These are phyloP conservation scores for Cygnus olor DNA, from an alignment of 2,797 vertebrate species.

Conservation along the genomic window DNA sequence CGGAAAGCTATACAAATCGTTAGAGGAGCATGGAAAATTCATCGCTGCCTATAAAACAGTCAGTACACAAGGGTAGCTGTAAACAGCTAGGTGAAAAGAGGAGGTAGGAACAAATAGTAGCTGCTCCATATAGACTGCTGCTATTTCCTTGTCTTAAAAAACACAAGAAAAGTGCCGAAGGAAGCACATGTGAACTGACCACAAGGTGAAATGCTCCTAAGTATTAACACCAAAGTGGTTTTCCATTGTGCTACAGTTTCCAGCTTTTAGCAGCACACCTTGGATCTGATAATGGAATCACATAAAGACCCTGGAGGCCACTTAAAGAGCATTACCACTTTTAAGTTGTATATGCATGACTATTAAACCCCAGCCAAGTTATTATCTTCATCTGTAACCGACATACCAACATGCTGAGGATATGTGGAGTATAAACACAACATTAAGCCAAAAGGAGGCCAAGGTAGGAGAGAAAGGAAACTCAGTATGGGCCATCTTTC, in stretches of 20 bases:
- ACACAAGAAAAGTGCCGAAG: not conserved
- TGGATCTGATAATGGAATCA: not conserved
- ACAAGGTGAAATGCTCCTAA: not conserved
- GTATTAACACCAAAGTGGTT: not conserved
- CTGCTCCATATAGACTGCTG: not conserved
- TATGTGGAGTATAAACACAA: accelerated
- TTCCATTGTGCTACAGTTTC: not conserved
- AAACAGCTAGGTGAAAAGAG: conserved; percentile 2
- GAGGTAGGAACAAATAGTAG: not conserved
- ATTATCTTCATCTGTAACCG: not conserved
- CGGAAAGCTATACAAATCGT: conserved; percentile 14
- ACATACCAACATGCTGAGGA: not conserved
- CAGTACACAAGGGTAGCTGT: not conserved
- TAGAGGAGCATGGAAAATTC: conserved; percentile 35
- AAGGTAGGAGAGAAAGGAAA: not conserved
- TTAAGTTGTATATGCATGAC: accelerated
- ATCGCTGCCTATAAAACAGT: not conserved
- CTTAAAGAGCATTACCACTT: not conserved
- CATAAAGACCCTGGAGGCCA: not conserved
- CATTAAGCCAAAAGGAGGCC: not conserved
- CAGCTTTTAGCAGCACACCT: not conserved
- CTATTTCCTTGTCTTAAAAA: not conserved
- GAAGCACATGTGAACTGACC: not conserved
- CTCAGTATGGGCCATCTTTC: not conserved
- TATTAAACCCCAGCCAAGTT: not conserved